phyloP scores from a whole-genome alignment of 2,888 invertebrate genomes.

The Cephus rjabovi region DNA sequence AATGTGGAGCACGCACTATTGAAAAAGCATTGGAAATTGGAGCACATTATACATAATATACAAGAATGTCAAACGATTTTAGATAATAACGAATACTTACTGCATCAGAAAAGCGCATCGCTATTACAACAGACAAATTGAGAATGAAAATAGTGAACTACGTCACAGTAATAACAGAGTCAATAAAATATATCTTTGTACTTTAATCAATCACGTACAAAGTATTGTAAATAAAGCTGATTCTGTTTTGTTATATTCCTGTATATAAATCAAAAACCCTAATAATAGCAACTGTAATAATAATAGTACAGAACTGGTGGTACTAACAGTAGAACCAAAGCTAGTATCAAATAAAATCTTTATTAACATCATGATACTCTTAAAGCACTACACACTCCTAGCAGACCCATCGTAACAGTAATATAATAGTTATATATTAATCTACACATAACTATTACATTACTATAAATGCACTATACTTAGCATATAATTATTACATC shows the following conservation, averaged over 20 bases:
- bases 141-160: background rate
- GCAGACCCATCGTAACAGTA: background rate
- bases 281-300: background rate
- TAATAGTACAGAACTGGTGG: background rate
- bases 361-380: background rate
- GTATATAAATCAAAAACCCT: background rate
- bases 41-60: conserved; percentile 77
- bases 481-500: background rate
- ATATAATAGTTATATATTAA: background rate
- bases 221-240: background rate
- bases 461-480: background rate
- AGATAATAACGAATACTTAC: conserved; percentile 66
- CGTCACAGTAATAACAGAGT: background rate
- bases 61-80: conserved; percentile 70
- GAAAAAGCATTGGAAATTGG: conserved; percentile 83
- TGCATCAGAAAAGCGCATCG: conserved; percentile 58
- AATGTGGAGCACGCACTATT: conserved; percentile 80
- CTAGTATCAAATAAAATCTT: background rate
- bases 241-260: background rate
- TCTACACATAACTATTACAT: background rate
- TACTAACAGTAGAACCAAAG: background rate
- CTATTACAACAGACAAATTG: conserved; percentile 22
- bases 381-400: background rate
- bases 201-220: background rate
- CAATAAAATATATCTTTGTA: background rate